Evolutionary conservation across 1,140 invertebrate genomes (phyloP).

Genomic region (Drosophila rufa): DNA sequence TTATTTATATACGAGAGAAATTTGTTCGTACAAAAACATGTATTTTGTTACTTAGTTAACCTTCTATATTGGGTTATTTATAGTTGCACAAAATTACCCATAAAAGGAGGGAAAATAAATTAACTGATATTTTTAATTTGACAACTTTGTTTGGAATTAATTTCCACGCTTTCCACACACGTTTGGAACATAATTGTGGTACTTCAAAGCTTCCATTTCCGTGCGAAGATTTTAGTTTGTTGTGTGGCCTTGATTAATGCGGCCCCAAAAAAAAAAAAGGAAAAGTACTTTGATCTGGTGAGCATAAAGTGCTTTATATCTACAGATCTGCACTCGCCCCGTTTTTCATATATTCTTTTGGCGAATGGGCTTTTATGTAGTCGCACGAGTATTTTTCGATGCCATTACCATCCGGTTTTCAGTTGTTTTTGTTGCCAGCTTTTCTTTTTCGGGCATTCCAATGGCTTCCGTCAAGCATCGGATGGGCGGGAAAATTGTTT

Average conservation of each 20-base stretch:
- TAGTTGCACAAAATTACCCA: constrained; percentile 1
- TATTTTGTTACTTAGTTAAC: neutral
- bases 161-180: neutral
- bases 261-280: neutral
- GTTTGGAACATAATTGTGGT: constrained; percentile 24
- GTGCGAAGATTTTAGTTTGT: constrained; percentile 32
- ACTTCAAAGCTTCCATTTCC: constrained; percentile 13
- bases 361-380: constrained; percentile 68
- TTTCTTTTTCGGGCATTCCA: constrained; percentile 49
- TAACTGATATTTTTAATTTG: neutral
- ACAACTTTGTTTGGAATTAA: neutral
- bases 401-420: constrained; percentile 72
- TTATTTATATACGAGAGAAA: neutral
- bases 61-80: neutral
- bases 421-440: constrained; percentile 30
- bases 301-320: constrained; percentile 71
- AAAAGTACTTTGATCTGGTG: constrained; percentile 66
- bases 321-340: constrained; percentile 50
- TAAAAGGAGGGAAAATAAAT: neutral
- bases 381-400: constrained; percentile 47
- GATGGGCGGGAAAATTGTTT: constrained; percentile 63
- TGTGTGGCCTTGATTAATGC: constrained; percentile 70
- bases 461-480: constrained; percentile 65
- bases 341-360: constrained; percentile 30
- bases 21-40: neutral